Base-by-base conservation (phyloP, 1,140 invertebrate genomes). In the Papilio dardanus region DNA sequence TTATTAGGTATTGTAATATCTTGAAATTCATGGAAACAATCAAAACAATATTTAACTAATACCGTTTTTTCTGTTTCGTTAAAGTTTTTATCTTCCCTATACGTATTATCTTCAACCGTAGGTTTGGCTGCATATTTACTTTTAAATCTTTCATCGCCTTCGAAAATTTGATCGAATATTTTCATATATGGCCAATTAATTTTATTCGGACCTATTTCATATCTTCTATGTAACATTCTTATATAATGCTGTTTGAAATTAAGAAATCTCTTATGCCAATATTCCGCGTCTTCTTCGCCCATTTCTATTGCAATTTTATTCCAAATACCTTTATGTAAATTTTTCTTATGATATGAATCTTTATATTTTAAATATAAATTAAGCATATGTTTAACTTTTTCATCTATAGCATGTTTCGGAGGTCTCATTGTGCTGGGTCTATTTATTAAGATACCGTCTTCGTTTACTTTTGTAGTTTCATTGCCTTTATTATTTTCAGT, bases 221-320 rank as follows among this genome's bases (percentile, higher is more conserved):
- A 79, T 50, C 82, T 78, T 76, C 91, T 92, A 40, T 83, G 82
- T 2, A 89, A 42, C 79, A 92, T 85, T 42, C 86, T 81, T 30
- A 92, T 77, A 74, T 93, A 93, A 78, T 93, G 87, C 58, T 92
- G 90, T 74, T 92, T 93, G 68, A 79, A 91, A 79, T 93, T 93
- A 10, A 91, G 77, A 42, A 92, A 93, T 8, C 90, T 80, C 79
- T 86, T 92, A n/a, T 92, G 86, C 92, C 89, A 93, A 77, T 91
- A 92, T 7, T 89, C 88, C 14, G 81, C 81, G 74, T 88, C 83
- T 40, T 90, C 84, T 74, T 86, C 81, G 0, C 88, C 90, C 62
- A 93, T 71, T 76, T 92, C 86, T 33, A 83, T 58, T 16, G 88
- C 87, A 71, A 93, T 92, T 7, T 80, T 83, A 10, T 91, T 86